These are phyloP conservation scores for Danio jaintianensis DNA, from an alignment of 2,797 vertebrate genomes.

Conservation along the genomic window DNA sequence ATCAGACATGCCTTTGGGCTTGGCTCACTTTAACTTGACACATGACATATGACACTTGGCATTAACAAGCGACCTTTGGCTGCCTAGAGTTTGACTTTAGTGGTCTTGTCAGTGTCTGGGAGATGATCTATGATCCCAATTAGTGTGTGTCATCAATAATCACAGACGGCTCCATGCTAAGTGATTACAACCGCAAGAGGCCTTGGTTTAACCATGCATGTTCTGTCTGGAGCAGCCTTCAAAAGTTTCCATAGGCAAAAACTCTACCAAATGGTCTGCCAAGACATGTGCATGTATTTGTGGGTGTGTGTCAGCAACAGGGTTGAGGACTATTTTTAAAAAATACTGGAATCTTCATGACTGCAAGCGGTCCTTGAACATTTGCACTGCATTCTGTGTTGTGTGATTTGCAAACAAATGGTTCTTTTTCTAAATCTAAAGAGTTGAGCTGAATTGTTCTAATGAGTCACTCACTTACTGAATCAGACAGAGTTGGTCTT, in stretches of 20 bases:
- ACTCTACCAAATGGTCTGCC: conserved; percentile 15
- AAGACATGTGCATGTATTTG: conserved; percentile 29
- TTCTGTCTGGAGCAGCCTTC: conserved; percentile 24
- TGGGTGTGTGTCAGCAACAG: conserved; percentile 23
- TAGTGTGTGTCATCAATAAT: conserved; percentile 46
- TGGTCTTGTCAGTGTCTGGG: conserved; percentile 54
- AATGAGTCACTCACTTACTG: not conserved
- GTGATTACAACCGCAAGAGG: conserved; percentile 35
- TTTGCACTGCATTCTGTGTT: not conserved
- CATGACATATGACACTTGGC: conserved; percentile 69
- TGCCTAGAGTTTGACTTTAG: conserved; percentile 55
- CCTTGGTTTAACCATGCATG: conserved; percentile 29
- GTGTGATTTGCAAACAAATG: conserved; percentile 12
- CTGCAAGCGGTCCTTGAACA: not conserved
- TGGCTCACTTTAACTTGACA: conserved; percentile 64
- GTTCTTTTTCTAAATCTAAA: not conserved
- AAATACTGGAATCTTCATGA: conserved; percentile 18
- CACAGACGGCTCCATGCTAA: conserved; percentile 43
- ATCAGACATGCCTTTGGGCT: conserved; percentile 63
- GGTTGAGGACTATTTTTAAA: conserved; percentile 10
- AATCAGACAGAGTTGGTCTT: not conserved
- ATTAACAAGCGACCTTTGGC: conserved; percentile 66
- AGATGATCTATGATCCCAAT: conserved; percentile 56
- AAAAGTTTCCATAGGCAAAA: conserved; percentile 53
- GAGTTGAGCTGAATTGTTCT: not conserved